phyloP scores from a whole-genome alignment of 2,888 invertebrate species.

The Leptogaster cylindrica region DNA sequence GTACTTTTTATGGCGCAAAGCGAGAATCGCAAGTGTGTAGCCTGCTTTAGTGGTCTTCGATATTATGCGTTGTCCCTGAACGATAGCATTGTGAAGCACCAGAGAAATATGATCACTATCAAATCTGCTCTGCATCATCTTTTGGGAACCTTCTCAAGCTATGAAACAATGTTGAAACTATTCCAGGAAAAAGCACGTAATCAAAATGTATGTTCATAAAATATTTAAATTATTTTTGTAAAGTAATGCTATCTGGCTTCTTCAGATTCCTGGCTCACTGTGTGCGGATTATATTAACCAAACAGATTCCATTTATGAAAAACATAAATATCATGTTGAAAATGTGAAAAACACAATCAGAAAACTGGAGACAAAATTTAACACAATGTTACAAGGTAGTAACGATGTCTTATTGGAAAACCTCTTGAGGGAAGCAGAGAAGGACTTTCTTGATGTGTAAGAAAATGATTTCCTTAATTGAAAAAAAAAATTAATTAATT shows the following conservation, averaged over 20 bases:
- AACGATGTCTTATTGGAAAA: no score
- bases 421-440: constrained; percentile 42
- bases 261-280: no score
- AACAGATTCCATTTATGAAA: no score
- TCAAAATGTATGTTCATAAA: constrained; percentile 20
- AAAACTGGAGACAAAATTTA: constrained; percentile 43
- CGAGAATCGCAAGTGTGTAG: constrained; percentile 36
- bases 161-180: background rate
- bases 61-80: constrained; percentile 42
- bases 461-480: background rate
- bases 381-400: constrained; percentile 47
- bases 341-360: background rate
- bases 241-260: no score
- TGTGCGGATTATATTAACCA: no score
- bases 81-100: constrained; percentile 30
- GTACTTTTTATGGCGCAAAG: constrained; percentile 36
- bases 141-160: background rate
- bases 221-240: no score
- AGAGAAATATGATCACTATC: no score
- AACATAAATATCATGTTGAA: no score
- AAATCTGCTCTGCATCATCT: no score
- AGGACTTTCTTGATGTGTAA: constrained; percentile 50
- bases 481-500: background rate
- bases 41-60: constrained; percentile 37
- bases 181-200: background rate